A percentile compares a stretch with the other conserved stretches of the same genome.
phyloP scores from a whole-genome alignment of 2,888 invertebrate genomes.

The Willowsia nigromaculata region DNA sequence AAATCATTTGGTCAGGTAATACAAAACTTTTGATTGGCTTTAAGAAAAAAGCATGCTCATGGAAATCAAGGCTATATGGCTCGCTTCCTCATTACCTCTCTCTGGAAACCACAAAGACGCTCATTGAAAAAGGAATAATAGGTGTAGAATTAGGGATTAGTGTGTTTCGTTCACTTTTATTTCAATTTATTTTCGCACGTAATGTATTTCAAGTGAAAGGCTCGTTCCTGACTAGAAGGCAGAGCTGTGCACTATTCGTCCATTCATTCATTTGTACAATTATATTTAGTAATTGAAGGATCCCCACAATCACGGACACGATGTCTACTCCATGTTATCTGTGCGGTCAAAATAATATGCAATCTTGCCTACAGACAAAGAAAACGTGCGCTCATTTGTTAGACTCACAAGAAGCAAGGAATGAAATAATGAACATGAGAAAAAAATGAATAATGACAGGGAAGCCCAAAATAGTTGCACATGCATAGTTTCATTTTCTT shows the following conservation, averaged over 20 bases:
- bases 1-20: constrained; percentile 49
- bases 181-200: not conserved
- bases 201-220: not conserved
- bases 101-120: not conserved
- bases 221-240: not conserved
- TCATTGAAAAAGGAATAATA: not conserved
- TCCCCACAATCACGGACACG: not conserved
- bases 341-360: not conserved
- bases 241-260: not conserved
- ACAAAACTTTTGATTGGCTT: not conserved
- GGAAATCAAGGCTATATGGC: not conserved
- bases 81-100: not conserved
- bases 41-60: not conserved
- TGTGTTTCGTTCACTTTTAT: not conserved
- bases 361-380: not conserved
- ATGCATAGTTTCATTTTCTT: not conserved
- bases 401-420: not conserved
- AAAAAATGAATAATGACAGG: not conserved
- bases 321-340: not conserved
- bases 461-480: not conserved
- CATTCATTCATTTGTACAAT: not conserved
- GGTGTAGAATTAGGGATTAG: not conserved
- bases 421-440: not conserved
- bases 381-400: constrained; percentile 2
- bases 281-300: not conserved